A percentile compares a stretch with the other conserved stretches of the same genome.
phyloP scores from a whole-genome alignment of 2,797 vertebrate genomes.

The Gymnothorax javanicus region DNA sequence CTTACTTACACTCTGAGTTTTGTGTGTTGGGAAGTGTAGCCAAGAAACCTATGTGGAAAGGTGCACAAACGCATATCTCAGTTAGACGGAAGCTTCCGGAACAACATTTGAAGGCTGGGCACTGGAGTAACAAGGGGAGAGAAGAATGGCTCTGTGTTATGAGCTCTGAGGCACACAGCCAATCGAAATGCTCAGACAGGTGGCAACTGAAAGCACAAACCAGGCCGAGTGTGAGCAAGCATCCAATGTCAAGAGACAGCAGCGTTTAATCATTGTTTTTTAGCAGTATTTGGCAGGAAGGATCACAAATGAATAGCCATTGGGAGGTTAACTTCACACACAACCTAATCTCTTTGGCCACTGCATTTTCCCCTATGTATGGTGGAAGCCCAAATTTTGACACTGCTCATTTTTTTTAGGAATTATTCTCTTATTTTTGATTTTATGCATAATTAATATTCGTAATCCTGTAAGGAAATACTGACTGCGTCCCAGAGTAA shows the following conservation, averaged over 20 bases:
- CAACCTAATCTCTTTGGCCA: background rate
- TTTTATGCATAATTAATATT: background rate
- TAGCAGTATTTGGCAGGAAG: conserved; percentile 34
- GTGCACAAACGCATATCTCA: background rate
- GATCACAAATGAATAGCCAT: conserved; percentile 28
- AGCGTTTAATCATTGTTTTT: conserved; percentile 23
- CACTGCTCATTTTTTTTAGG: background rate
- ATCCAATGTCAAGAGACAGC: conserved; percentile 45
- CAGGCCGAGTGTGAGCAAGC: conserved; percentile 19
- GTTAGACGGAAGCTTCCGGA: background rate
- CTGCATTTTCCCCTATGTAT: background rate
- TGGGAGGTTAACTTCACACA: conserved; percentile 17
- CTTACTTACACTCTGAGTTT: background rate
- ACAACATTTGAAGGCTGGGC: background rate
- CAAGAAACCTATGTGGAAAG: background rate
- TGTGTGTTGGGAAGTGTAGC: background rate
- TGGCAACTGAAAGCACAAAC: conserved; percentile 48
- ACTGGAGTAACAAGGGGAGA: background rate
- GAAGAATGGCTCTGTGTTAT: background rate
- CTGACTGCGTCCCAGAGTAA: conserved; percentile 41
- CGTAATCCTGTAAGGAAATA: conserved; percentile 44
- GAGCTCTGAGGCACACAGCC: background rate
- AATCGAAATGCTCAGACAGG: conserved; percentile 58
- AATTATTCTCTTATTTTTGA: background rate
- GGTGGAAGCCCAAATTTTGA: background rate